Evolutionary conservation across 2,888 invertebrate species (phyloP).

Genomic region (Argyra leucocephala): DNA sequence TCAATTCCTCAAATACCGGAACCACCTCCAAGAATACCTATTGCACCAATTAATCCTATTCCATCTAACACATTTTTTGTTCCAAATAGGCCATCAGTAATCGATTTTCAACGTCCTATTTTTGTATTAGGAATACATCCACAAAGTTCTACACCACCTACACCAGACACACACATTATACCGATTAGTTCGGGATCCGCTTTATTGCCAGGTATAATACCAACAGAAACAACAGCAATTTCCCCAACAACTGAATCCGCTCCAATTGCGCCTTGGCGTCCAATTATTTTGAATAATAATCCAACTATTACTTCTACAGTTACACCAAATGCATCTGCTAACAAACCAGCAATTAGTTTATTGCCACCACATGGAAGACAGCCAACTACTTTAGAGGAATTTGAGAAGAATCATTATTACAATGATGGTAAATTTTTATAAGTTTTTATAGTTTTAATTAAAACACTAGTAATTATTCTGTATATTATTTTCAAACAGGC

Average conservation of each 20-base stretch:
- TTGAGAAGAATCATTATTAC: no score
- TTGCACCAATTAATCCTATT: no score
- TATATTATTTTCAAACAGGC: no score
- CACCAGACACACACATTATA: background rate
- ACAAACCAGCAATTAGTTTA: constrained; percentile 5
- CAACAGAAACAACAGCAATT: constrained; percentile 22
- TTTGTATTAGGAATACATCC: background rate
- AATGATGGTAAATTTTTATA: no score
- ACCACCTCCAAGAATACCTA: no score
- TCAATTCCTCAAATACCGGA: constrained; percentile 11
- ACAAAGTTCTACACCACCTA: background rate
- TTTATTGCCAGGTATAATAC: background rate
- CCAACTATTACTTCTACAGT: background rate
- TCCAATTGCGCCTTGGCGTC: constrained; percentile 19
- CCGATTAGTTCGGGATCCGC: background rate
- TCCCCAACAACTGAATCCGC: constrained; percentile 21
- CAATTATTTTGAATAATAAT: background rate
- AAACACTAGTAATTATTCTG: no score
- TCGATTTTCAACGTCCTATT: background rate
- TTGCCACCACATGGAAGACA: constrained; percentile 8
- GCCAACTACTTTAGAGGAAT: no score
- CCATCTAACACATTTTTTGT: no score
- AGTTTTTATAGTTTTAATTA: no score
- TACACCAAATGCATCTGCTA: background rate
- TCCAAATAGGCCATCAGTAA: background rate